Conservation (phyloP, 1,140 invertebrate species). For the Meloidogyne floridensis region DNA sequence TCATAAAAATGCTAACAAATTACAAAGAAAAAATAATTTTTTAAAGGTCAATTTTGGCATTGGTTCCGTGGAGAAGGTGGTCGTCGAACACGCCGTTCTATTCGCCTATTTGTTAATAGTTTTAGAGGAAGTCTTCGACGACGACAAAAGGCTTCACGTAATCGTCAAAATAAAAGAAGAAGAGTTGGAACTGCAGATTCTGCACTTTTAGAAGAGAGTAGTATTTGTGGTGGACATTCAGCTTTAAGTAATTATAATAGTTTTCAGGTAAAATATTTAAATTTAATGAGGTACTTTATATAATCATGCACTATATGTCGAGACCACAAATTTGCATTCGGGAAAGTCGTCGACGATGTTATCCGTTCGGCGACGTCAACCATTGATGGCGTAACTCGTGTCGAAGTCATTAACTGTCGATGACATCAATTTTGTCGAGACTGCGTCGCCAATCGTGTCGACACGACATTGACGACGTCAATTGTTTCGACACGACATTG, state of each 20-base stretch:
- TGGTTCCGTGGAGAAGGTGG: constrained; percentile 27
- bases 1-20: too few species aligned
- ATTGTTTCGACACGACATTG: too few species aligned
- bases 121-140: constrained; percentile 22
- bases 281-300: not conserved
- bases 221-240: not conserved
- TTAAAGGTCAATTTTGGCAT: constrained; percentile 28
- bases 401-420: too few species aligned
- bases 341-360: too few species aligned
- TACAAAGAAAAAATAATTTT: too few species aligned
- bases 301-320: too few species aligned
- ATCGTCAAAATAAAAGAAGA: not conserved
- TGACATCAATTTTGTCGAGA: too few species aligned
- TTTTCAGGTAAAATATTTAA: constrained; percentile 4
- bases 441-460: too few species aligned
- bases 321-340: too few species aligned
- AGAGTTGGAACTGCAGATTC: not conserved
- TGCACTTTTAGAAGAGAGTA: constrained; percentile 24
- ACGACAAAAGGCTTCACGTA: not conserved
- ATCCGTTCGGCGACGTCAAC: too few species aligned
- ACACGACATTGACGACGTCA: too few species aligned
- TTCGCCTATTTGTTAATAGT: constrained; percentile 14
- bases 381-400: too few species aligned
- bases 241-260: constrained; percentile 22
- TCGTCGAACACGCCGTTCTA: constrained; percentile 22